These are phyloP conservation scores for Cephus cinctus DNA, from an alignment of 1,140 invertebrate genomes.

Conservation along the genomic window DNA sequence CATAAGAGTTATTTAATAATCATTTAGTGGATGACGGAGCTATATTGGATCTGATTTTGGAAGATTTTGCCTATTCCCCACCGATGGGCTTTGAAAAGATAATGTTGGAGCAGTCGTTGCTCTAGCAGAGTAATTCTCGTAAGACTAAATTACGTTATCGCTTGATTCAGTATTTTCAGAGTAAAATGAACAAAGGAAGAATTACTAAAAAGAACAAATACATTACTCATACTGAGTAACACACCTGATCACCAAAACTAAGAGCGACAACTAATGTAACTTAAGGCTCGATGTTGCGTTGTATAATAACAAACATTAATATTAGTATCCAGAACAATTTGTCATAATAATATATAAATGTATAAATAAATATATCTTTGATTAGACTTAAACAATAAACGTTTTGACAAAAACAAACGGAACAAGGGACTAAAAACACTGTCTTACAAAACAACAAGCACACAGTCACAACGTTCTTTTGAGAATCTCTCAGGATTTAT, in stretches of 20 bases:
- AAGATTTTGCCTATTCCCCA: slow-evolving; percentile 81
- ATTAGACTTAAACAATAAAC: no score
- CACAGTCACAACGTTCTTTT: no score
- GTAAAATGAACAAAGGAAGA: slow-evolving; percentile 11
- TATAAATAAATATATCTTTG: no score
- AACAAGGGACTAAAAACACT: no score
- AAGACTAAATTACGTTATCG: neutral
- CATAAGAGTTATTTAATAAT: slow-evolving; percentile 26
- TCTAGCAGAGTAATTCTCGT: slow-evolving; percentile 63
- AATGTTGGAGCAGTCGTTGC: slow-evolving; percentile 94
- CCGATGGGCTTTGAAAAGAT: slow-evolving; percentile 94
- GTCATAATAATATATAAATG: neutral
- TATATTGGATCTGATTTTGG: slow-evolving; percentile 91
- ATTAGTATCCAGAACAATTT: neutral
- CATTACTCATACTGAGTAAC: no score
- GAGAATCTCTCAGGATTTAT: slow-evolving; percentile 49
- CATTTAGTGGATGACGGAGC: slow-evolving; percentile 95
- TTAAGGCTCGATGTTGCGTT: neutral
- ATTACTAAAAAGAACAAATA: no score
- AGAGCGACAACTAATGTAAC: neutral
- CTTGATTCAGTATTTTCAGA: slow-evolving; percentile 2
- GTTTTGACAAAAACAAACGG: no score
- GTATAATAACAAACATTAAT: slow-evolving; percentile 4
- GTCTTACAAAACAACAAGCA: no score
- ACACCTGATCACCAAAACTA: neutral